Evolutionary conservation across 2,888 invertebrate genomes (phyloP), one percentile per base, ranked within the genome.

Genomic region (Patella pellucida): DNA sequence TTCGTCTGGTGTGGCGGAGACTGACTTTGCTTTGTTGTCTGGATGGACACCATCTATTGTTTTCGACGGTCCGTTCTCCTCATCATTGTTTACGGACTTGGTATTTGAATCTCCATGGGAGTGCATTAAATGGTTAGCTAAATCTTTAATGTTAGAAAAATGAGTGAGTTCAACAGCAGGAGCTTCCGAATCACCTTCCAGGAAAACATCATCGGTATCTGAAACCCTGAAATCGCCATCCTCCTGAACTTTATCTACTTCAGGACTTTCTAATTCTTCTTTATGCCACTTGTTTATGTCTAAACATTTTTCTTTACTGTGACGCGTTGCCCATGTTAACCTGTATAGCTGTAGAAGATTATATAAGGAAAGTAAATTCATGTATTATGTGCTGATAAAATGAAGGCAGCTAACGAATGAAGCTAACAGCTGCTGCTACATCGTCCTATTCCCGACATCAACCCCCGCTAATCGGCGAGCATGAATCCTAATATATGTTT

Each of bases 321-420:
- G 80, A 0, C 87, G 81, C 15, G 84, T 84, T 81, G 81, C 83
- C 81, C 82, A 87, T 0, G 87, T 87, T 27, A 87, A 72, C 15
- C 87, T 78, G 5, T 82, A 69, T 7, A 87, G 69, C 85, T 86
- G 73, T 41, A 41, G 7, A 41, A 31, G 3, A 31, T 31, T 0
- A 31, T 31, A 5, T 31, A 31, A 4, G 31, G 7, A 31, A 31
- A 9, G 41, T 7, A 41, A 41, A 9, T 41, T 41, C 41, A 41
- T 41, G 3, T 3, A 41, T 41, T 5, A 41, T 0, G 7, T 41
- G 41, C 41, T 41, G 41, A 41, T 41, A 41, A 41, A 41, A 41
- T 41, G 41, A 41, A 41, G 4, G 41, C 41, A 41, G 41, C 41
- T 41, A 41, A 41, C 7, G 7, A 41, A 9, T 0, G 41, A 7